Evolutionary conservation across 2,888 invertebrate species (phyloP), one percentile per base, ranked within the genome.

Genomic region (Cheiracanthium punctorium): DNA sequence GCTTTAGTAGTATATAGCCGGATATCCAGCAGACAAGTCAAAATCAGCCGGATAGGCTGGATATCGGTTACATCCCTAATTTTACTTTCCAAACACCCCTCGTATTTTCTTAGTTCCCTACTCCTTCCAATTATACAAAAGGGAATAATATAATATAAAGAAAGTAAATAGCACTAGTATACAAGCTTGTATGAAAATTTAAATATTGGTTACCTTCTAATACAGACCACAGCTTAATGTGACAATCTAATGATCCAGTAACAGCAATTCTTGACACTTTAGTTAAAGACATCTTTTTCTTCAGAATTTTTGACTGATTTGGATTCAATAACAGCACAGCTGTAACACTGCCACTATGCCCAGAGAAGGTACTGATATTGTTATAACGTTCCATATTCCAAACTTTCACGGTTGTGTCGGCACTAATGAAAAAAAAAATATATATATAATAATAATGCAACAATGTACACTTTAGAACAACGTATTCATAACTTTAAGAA

Each of bases 161-260:
- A n/a, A n/a, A n/a, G n/a, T n/a, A n/a, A n/a, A n/a, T n/a, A n/a
- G n/a, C n/a, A n/a, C n/a, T n/a, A n/a, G n/a, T n/a, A n/a, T n/a
- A n/a, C n/a, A n/a, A n/a, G n/a, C n/a, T n/a, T n/a, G 37, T 52
- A 52, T 20, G 12, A 41, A 72, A n/a, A 12, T 33, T 32, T 17
- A 20, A 10, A 12, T 14, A 30, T n/a, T 73, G 64, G 71, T 75
- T 88, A 91, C 91, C 91, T 89, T 90, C 89, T 0, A 89, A 84
- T 12, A 91, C 86, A 24, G 90, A 90, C 92, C 92, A 92, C 0
- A 91, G 58, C 80, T 90, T 91, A 72, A 91, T 88, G 29, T 89
- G 90, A 81, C 91, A 91, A 88, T 92, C 92, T 2, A 89, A 88
- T 0, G 91, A 91, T 5, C 90, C 91, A 89, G 91, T 91, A 65